Percentiles rank a stretch among this genome's conserved stretches.
Conservation (phyloP, 2,113 vertebrate genomes). For the Stegastes partitus region DNA sequence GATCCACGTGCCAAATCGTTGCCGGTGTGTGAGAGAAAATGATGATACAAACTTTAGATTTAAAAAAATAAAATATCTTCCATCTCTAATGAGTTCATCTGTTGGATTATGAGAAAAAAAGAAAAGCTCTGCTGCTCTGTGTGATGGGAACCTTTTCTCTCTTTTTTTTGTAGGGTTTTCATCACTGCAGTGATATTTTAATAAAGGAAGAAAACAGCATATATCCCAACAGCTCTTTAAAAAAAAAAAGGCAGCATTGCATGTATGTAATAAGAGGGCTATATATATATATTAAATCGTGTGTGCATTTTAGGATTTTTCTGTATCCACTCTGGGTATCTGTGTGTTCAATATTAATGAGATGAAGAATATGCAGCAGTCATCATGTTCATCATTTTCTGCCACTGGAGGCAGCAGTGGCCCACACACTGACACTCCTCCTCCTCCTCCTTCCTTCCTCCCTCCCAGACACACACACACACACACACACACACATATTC, state of each 20-base stretch:
- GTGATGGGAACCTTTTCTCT: background rate
- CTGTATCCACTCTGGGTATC: background rate
- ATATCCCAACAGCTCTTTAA: no score
- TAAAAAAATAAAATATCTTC: background rate
- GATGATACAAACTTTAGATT: no score
- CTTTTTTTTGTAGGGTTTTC: background rate
- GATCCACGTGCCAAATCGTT: background rate
- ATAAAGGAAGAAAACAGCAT: background rate
- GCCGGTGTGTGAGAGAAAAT: background rate
- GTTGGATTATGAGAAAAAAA: background rate
- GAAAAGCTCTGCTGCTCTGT: background rate
- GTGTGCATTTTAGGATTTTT: background rate
- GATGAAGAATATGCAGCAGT: conserved; percentile 8
- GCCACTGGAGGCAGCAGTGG: conserved; percentile 73
- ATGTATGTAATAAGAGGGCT: background rate
- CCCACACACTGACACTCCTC: conserved; percentile 36
- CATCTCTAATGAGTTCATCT: conserved; percentile 1
- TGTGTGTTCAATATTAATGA: conserved; percentile 24
- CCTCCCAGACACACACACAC: background rate
- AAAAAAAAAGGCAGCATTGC: no score
- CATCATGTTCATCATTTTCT: conserved; percentile 8
- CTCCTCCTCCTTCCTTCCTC: background rate
- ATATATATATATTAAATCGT: no score
- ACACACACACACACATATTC: conserved; percentile 22
- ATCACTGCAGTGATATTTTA: background rate